Base-by-base conservation (phyloP, 2,888 invertebrate genomes). In the Bruchidius siliquastri region DNA sequence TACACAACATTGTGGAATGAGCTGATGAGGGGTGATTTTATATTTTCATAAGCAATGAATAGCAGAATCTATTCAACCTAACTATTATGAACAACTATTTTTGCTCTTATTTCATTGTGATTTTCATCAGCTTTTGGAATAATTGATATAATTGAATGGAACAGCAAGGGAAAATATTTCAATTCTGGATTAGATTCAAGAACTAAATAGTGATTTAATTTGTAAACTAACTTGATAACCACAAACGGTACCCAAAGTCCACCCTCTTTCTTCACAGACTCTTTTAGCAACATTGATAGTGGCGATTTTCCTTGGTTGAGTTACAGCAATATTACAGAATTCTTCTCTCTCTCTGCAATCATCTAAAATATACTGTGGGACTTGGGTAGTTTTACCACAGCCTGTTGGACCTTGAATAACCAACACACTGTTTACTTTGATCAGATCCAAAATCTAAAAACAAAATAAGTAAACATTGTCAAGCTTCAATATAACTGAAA, bases 341-440 rank as follows among this genome's bases (percentile, higher is more conserved):
- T 88, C 87, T 22, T 89, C 89, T 26, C 89, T 88, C 70, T 89
- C 87, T 73, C 89, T 91, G 77, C 90, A 91, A 79, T 93, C 90
- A 80, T 98, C 96, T n/a, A 98, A 87, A 77, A 98, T 95, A 87
- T 93, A 97, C 84, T 98, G 98, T 0, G 98, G 97, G 0, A 96
- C 94, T 86, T 95, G 94, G 0, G 95, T 96, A 0, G 97, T 96
- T 86, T 96, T 96, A 21, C 99, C 99, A 85, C 97, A 97, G 0
- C 99, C 99, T 0, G 99, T 98, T 0, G 93, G 93, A 0, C 98
- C 98, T 86, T 96, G 93, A 69, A 99, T 91, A 18, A 99, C 90
- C 0, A 94, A 90, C 0, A 97, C 94, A 72, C 91, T 90, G 83
- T 92, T 92, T 0, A 89, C 88, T 21, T 89, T 87, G 13, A 98